phyloP scores from a whole-genome alignment of 2,113 vertebrate species.

The Apteryx owenii region DNA sequence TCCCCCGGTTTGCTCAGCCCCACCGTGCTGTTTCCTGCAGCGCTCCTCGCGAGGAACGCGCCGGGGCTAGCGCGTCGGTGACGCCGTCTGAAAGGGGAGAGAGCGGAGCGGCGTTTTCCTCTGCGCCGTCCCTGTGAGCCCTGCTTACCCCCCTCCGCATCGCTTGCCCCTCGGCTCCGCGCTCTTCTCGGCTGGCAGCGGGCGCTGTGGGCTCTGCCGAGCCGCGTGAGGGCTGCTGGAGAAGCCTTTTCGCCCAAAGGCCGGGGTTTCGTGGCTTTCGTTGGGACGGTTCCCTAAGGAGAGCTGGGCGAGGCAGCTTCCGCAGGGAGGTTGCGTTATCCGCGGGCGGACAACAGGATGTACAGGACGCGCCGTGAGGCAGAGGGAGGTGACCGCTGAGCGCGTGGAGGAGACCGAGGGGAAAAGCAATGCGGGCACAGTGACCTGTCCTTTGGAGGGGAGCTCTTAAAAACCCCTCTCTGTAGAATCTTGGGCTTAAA shows the following conservation, averaged over 20 bases:
- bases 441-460: neutral
- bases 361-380: no score
- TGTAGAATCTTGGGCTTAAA: neutral
- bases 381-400: no score
- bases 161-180: neutral
- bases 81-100: no score
- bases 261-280: neutral
- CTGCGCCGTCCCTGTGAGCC: neutral
- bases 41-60: neutral
- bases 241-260: neutral
- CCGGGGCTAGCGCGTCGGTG: neutral
- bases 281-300: neutral
- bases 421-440: no score
- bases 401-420: no score
- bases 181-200: neutral
- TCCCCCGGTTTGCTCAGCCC: no score
- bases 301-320: neutral
- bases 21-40: neutral
- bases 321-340: no score
- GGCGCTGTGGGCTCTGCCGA: neutral
- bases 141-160: neutral
- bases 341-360: no score
- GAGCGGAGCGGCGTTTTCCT: neutral
- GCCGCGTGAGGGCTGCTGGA: neutral
- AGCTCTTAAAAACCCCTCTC: neutral